A percentile compares a stretch with the other conserved stretches of the same genome.
These are phyloP conservation scores for Hypselothyrea guttata DNA, from an alignment of 2,888 invertebrate genomes.

Conservation along the genomic window DNA sequence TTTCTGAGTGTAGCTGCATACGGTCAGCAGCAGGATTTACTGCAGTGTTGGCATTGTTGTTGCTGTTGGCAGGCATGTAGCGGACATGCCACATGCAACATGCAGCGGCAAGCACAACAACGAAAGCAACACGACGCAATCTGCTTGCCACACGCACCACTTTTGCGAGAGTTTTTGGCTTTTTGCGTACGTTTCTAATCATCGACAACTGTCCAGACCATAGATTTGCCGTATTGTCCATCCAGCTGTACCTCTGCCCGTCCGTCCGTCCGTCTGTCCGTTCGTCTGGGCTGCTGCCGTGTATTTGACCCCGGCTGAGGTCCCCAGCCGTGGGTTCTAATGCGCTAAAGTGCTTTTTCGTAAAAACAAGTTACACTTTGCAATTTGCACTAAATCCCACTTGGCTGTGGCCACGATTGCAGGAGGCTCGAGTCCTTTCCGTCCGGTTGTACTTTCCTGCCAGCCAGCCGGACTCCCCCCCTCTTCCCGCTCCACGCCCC, in stretches of 20 bases:
- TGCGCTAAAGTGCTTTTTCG: slow-evolving; percentile 78
- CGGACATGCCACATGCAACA: slow-evolving; percentile 44
- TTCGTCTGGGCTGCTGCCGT: background rate
- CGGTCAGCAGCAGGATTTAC: slow-evolving; percentile 44
- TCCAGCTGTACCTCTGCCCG: background rate
- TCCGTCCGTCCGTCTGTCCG: background rate
- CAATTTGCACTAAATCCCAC: slow-evolving; percentile 78
- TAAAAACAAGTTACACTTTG: slow-evolving; percentile 78
- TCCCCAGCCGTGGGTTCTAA: slow-evolving; percentile 67
- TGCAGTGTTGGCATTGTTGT: slow-evolving; percentile 27
- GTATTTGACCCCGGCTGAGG: slow-evolving; percentile 15
- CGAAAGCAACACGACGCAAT: slow-evolving; percentile 28
- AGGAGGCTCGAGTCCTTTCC: no score
- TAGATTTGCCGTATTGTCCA: slow-evolving; percentile 45
- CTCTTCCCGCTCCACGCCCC: background rate
- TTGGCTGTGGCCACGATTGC: slow-evolving; percentile 61
- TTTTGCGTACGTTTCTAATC: slow-evolving; percentile 63
- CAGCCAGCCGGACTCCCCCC: no score
- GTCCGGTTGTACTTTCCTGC: background rate
- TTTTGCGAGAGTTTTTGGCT: slow-evolving; percentile 2
- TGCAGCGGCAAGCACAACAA: slow-evolving; percentile 20
- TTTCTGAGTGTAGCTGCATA: no score
- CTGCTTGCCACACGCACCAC: slow-evolving; percentile 49
- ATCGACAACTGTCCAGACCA: slow-evolving; percentile 71
- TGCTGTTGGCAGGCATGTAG: slow-evolving; percentile 53